These are phyloP conservation scores for Tenthredo livida DNA, from an alignment of 2,888 invertebrate genomes.

Conservation along the genomic window DNA sequence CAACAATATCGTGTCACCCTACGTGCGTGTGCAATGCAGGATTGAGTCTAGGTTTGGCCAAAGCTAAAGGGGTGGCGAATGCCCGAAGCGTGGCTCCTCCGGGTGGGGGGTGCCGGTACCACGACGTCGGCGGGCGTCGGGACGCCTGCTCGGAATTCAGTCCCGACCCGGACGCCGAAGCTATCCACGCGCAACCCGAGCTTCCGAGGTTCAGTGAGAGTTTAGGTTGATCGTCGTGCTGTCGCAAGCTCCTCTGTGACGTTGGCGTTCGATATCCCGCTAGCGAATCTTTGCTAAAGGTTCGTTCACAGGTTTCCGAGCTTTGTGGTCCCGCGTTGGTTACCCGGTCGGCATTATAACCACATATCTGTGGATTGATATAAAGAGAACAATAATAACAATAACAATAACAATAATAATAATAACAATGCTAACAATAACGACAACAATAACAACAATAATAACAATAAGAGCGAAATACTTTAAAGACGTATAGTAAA, in stretches of 20 bases:
- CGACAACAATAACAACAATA: not conserved
- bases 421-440: not conserved
- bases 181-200: conserved; percentile 66
- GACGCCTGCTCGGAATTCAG: conserved; percentile 69
- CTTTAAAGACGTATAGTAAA: not conserved
- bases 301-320: not conserved
- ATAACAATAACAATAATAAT: not conserved
- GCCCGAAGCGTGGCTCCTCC: conserved; percentile 72
- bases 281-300: conserved; percentile 20
- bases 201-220: conserved; percentile 44
- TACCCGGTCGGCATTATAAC: no score
- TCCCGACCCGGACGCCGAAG: conserved; percentile 76
- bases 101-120: conserved; percentile 72
- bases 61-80: conserved; percentile 57
- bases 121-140: conserved; percentile 64
- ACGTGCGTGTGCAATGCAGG: not conserved
- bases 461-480: not conserved
- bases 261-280: conserved; percentile 38
- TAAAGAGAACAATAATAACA: no score
- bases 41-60: conserved; percentile 4
- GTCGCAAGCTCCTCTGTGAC: conserved; percentile 32
- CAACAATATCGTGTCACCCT: not conserved
- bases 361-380: no score
- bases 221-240: conserved; percentile 29
- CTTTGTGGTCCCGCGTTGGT: not conserved